phyloP scores from a whole-genome alignment of 2,113 vertebrate species.

The Pogona vitticeps region DNA sequence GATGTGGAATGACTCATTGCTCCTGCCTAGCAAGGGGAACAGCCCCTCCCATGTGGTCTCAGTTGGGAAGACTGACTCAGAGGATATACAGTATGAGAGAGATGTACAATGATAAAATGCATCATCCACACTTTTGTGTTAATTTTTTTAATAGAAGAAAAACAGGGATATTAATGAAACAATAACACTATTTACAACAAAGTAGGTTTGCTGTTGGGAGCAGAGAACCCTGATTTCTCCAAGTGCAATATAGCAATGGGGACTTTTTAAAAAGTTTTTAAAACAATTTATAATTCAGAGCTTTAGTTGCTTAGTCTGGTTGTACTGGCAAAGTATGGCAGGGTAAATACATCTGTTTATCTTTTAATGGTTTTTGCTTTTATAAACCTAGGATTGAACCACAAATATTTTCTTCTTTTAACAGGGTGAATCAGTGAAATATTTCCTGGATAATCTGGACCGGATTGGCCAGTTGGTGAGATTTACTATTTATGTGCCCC shows the following conservation, averaged over 20 bases:
- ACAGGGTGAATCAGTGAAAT: constrained; percentile 97
- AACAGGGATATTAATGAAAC: constrained; percentile 27
- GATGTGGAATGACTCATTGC: constrained; percentile 70
- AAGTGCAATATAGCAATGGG: not conserved
- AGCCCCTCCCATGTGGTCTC: constrained; percentile 57
- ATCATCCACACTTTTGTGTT: constrained; percentile 42
- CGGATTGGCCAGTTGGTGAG: constrained; percentile 97
- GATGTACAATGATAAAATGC: constrained; percentile 48
- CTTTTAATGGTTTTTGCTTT: constrained; percentile 12
- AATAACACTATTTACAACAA: not conserved
- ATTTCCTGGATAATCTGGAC: constrained; percentile 97
- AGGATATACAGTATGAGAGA: constrained; percentile 53
- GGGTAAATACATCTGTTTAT: not conserved
- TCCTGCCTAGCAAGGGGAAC: constrained; percentile 65
- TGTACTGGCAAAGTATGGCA: rapidly evolving
- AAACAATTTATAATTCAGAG: not conserved
- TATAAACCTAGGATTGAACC: constrained; percentile 31
- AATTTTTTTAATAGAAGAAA: not conserved
- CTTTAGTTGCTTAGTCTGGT: not conserved
- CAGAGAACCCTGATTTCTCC: not conserved
- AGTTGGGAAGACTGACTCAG: constrained; percentile 59
- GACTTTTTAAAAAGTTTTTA: not conserved
- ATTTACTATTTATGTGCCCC: not conserved
- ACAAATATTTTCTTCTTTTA: constrained; percentile 24
- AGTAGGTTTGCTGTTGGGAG: not conserved